Evolutionary conservation across 2,888 invertebrate genomes (phyloP), one percentile per base, ranked within the genome.

Genomic region (Lamproptera curius): DNA sequence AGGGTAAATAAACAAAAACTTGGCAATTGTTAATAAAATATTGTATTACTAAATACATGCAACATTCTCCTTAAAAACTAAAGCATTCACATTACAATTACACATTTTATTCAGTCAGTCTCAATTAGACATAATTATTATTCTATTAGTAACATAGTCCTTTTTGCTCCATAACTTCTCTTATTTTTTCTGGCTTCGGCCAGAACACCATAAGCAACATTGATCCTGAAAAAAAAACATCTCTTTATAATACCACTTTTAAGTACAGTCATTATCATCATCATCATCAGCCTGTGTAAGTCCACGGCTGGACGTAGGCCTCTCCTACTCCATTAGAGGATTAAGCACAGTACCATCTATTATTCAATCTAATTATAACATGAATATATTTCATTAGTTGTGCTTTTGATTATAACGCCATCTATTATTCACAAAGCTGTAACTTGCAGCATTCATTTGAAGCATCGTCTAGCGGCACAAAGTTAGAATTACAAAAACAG

Each of bases 141-240:
- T 37, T 38, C 10, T 35, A 28, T 63, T 63, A 86, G 58, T 81
- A 86, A 3, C 77, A 67, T 8, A 85, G 63, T 5, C 87, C 87
- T 55, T 67, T 74, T 36, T 64, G 58, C 54, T 85, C 84, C 70
- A 87, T 73, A 55, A 74, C 63, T 39, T 67, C 68, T 38, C 85
- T 61, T 13, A 86, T 73, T 49, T 67, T 67, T 31, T 77, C 73
- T 0, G 85, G 82, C 42, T 76, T 72, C 0, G 86, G 86, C 86
- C 87, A 86, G 42, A 86, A 79, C 2, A 73, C 26, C 73, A 87
- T 78, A 0, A 86, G 60, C 3, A 81, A 40, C 1, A 76, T 78
- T 11, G 86, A 75, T 1, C 73, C 86, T 86, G 71, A 2, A 67
- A 74, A 14, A 45, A 50, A 44, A 20, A 46, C 41, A 11, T n/a